phyloP scores from a whole-genome alignment of 2,113 vertebrate genomes.

The Carassius carassius region DNA sequence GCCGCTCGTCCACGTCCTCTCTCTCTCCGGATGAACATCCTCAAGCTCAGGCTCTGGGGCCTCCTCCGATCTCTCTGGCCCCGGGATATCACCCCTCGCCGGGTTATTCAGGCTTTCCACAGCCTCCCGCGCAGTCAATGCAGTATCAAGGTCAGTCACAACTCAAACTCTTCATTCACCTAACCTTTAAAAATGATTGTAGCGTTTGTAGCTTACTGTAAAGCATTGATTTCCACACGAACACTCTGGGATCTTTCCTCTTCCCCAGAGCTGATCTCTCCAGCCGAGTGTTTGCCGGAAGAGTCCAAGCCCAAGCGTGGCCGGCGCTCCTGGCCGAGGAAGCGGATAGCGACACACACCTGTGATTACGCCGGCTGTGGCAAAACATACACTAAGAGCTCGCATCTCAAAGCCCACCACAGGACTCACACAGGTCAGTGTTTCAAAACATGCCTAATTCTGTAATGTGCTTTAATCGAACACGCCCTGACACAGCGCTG shows the following conservation, averaged over 20 bases:
- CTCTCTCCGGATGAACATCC: conserved; percentile 83
- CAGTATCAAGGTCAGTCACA: conserved; percentile 36
- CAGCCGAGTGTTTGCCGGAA: conserved; percentile 83
- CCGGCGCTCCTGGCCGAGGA: conserved; percentile 93
- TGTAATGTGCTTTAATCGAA: background rate
- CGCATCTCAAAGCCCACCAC: conserved; percentile 96
- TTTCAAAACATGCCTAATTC: too few relatives aligned
- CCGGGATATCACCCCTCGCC: conserved; percentile 82
- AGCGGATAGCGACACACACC: conserved; percentile 93
- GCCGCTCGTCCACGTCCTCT: conserved; percentile 82
- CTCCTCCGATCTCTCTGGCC: conserved; percentile 78
- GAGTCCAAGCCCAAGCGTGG: conserved; percentile 95
- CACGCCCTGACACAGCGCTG: background rate
- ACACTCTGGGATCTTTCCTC: too few relatives aligned
- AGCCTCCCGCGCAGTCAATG: conserved; percentile 63
- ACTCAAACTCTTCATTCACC: background rate
- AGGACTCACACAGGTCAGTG: conserved; percentile 94
- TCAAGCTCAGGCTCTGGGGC: conserved; percentile 67
- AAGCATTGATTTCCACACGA: too few relatives aligned
- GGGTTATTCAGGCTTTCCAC: conserved; percentile 83
- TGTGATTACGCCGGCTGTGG: conserved; percentile 87
- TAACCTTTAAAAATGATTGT: too few relatives aligned
- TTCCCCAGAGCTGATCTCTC: conserved; percentile 84
- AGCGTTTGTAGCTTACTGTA: too few relatives aligned
- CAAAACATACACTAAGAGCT: conserved; percentile 95